Evolutionary conservation across 2,113 vertebrate genomes (phyloP).

Genomic region (Cebidichthys violaceus): DNA sequence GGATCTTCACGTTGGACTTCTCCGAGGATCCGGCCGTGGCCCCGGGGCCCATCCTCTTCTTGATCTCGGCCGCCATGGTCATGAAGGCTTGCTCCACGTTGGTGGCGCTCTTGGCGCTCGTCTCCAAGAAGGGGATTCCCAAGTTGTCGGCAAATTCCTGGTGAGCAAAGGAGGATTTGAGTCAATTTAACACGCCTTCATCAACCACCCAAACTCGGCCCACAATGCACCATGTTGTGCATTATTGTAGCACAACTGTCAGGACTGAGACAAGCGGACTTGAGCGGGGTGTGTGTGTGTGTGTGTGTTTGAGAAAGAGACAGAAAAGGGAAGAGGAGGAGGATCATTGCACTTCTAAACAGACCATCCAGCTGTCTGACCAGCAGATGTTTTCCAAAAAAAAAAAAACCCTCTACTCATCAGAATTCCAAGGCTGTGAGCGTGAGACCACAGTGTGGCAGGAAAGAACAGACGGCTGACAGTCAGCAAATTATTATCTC

Average conservation of each 20-base stretch:
- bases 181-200: neutral
- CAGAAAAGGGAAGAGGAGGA: too few species aligned
- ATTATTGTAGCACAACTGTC: too few species aligned
- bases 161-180: rapidly evolving
- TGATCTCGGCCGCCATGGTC: conserved; percentile 99
- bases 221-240: too few species aligned
- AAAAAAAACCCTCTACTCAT: neutral
- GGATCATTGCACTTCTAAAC: neutral
- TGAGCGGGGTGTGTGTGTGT: too few species aligned
- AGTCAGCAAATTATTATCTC: neutral
- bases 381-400: neutral
- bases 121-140: conserved; percentile 97
- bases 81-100: conserved; percentile 99
- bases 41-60: conserved; percentile 97
- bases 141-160: conserved; percentile 98
- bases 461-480: neutral
- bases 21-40: conserved; percentile 91
- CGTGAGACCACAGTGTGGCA: too few species aligned
- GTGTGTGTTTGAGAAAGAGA: too few species aligned
- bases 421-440: neutral
- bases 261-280: too few species aligned
- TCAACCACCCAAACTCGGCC: too few species aligned
- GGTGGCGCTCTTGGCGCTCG: conserved; percentile 97
- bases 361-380: neutral
- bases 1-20: conserved; percentile 98